phyloP scores from a whole-genome alignment of 2,888 invertebrate species.

The Thalpophila matura region DNA sequence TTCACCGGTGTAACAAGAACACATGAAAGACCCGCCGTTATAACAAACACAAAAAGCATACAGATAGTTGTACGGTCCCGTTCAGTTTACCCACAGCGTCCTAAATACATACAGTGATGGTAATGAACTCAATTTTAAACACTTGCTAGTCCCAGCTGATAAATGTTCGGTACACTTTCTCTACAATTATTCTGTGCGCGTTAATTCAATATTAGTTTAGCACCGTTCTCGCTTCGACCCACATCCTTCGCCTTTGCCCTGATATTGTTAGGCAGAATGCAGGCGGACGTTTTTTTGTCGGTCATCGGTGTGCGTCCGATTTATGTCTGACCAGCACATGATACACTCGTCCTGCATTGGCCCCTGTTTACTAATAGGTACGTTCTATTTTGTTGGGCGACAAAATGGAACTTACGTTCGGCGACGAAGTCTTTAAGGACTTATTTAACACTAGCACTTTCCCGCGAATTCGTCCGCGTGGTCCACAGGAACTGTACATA shows the following conservation, averaged over 20 bases:
- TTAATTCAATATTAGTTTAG: conserved; percentile 89
- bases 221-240: conserved; percentile 78
- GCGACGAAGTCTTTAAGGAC: no score
- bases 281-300: background rate
- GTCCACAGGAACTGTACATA: no score
- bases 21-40: conserved; percentile 30
- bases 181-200: conserved; percentile 85
- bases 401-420: no score
- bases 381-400: no score
- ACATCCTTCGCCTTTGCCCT: conserved; percentile 80
- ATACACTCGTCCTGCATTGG: background rate
- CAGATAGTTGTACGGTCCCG: conserved; percentile 53
- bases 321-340: background rate
- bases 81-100: conserved; percentile 54
- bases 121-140: conserved; percentile 64
- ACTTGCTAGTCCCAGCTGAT: conserved; percentile 61
- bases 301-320: background rate
- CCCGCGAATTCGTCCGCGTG: no score
- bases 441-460: no score
- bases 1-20: background rate
- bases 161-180: conserved; percentile 78
- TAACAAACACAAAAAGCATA: conserved; percentile 53
- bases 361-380: background rate
- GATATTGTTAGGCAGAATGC: conserved; percentile 43
- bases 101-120: conserved; percentile 65